phyloP scores from a whole-genome alignment of 2,797 vertebrate genomes.

The Furcifer pardalis region DNA sequence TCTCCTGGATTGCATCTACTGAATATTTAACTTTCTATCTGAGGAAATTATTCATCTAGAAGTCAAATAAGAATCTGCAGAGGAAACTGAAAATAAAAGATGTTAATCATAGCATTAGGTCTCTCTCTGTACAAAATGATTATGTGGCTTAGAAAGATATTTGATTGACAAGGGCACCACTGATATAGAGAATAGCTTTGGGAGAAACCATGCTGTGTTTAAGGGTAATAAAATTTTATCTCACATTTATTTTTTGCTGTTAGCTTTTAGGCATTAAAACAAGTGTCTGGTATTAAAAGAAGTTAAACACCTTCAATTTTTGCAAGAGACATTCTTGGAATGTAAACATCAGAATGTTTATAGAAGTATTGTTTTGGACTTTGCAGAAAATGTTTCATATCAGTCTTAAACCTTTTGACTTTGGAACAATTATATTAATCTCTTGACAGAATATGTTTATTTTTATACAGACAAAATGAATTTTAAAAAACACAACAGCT shows the following conservation, averaged over 20 bases:
- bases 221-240: constrained; percentile 7
- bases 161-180: neutral
- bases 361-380: neutral
- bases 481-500: no score
- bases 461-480: no score
- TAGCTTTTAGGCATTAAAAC: neutral
- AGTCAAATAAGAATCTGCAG: constrained; percentile 17
- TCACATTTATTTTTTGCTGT: neutral
- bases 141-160: neutral
- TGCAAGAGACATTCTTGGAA: neutral
- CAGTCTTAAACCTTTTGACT: neutral
- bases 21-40: constrained; percentile 47
- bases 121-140: constrained; percentile 1
- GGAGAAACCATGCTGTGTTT: neutral
- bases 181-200: neutral
- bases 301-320: neutral
- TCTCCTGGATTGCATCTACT: constrained; percentile 54
- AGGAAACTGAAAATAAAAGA: constrained; percentile 20
- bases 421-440: no score
- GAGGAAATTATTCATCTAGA: constrained; percentile 34
- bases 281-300: neutral
- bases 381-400: neutral
- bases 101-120: constrained; percentile 18
- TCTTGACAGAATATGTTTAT: neutral
- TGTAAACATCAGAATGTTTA: neutral